Evolutionary conservation across 2,888 invertebrate genomes (phyloP).

Genomic region (Drymonia ruficornis): DNA sequence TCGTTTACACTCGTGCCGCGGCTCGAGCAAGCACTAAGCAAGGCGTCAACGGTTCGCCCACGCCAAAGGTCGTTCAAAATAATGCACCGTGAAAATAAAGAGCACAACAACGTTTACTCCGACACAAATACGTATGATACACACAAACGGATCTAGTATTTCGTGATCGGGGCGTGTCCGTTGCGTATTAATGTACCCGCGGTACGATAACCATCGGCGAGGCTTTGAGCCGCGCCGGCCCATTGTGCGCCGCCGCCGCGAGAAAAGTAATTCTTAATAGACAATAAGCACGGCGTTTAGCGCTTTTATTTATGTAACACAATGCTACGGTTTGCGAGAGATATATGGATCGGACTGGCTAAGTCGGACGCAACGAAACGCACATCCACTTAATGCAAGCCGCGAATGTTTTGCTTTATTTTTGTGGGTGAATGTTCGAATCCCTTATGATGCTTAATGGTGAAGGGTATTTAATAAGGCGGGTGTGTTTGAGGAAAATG

Average conservation of each 20-base stretch:
- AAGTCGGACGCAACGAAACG: slow-evolving; percentile 42
- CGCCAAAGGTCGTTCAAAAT: slow-evolving; percentile 40
- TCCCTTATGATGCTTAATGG: slow-evolving; percentile 28
- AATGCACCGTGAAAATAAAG: slow-evolving; percentile 64
- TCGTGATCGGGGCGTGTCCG: slow-evolving; percentile 78
- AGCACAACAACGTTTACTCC: slow-evolving; percentile 45
- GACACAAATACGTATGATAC: slow-evolving; percentile 53
- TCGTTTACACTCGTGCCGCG: slow-evolving; percentile 19
- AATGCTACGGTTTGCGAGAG: slow-evolving; percentile 68
- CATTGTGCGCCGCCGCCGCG: slow-evolving; percentile 73
- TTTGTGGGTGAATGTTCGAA: slow-evolving; percentile 20
- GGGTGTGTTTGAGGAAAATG: slow-evolving; percentile 36
- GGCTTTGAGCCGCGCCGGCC: slow-evolving; percentile 73
- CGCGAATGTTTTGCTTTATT: slow-evolving; percentile 24
- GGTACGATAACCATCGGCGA: slow-evolving; percentile 70
- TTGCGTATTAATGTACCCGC: slow-evolving; percentile 77
- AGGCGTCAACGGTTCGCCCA: slow-evolving; percentile 16
- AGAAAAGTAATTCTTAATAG: slow-evolving; percentile 83
- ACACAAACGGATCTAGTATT: slow-evolving; percentile 77
- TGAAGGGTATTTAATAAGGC: slow-evolving; percentile 47
- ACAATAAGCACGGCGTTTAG: slow-evolving; percentile 79
- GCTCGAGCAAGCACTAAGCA: slow-evolving; percentile 3
- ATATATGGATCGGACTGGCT: slow-evolving; percentile 60
- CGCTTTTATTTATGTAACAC: slow-evolving; percentile 80
- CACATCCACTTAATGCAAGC: slow-evolving; percentile 37